Base-by-base conservation (phyloP, 2,797 vertebrate species). In the Leptodactylus fallax region DNA sequence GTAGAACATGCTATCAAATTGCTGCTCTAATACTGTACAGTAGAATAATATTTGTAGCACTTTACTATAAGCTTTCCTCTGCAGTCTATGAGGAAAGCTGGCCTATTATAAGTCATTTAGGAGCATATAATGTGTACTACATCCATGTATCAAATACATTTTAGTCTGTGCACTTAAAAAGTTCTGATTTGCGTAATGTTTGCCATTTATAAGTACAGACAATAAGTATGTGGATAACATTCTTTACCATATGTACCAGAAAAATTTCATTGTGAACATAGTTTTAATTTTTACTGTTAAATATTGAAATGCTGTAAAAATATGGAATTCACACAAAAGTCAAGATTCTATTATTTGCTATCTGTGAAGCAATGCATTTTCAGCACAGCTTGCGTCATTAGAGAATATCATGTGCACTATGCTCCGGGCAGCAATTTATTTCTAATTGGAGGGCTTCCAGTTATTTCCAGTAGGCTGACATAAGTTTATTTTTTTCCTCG, bases 391-490 rank as follows among this genome's bases (percentile, higher is more conserved):
- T 88, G 69, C 27, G 47, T 85, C 78, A 85, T 85, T 85, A 85
- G 77, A 81, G 56, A 88, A 85, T 81, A 85, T 85, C 49, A 81
- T 88, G 87, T 76, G 67, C 27, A 25, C 55, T 45, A 61, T 72
- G 87, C 87, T 88, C 19, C 23, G 61, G 83, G 87, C 83, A 85
- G 49, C 87, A 88, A 88, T 85, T 88, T 81, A 85, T 85, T 88
- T 85, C 61, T 88, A 88, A 88, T 85, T 85, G 67, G 67, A 81
- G 67, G 76, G 67, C 67, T 85, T 85, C 83, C 83, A 88, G 77
- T 72, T 85, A 85, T 88, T 85, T 80, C 65, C 67, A 80, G 77
- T 72, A 51, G 76, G 61, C 55, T 80, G 82, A 85, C 87, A 88
- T 74, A 69, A 80, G 87, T 88, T 88, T 88, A 88, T 88, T 79